Base-by-base conservation (phyloP, 2,888 invertebrate species). In the Miltochrista miniata region DNA sequence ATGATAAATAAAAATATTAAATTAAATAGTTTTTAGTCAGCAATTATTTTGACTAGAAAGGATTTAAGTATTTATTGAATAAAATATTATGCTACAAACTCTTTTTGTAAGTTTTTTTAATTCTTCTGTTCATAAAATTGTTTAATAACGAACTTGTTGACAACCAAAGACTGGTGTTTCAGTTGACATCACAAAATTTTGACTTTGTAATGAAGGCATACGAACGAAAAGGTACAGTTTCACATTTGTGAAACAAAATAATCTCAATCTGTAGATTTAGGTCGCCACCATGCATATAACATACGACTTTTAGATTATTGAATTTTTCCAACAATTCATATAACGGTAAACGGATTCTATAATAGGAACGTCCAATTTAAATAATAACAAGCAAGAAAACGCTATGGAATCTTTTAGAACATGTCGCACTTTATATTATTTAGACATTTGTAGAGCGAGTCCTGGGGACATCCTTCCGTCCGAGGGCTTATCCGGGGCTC, bases 271-370 rank as follows among this genome's bases (percentile, higher is more conserved):
- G 15, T 18, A 13, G 24, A 47, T 66, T 52, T 50, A 31, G 51
- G 54, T 66, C 48, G 56, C 42, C 42, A 51, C 49, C 49, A 61
- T 64, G 35, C 49, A 54, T 51, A 54, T 57, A 57, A 61, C 64
- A 58, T 68, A 51, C n/a, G 61, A 67, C 52, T 67, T 57, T 45
- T 35, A 47, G 57, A 48, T 48, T 50, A 48, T 53, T 45, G 43
- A 61, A n/a, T 48, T 56, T 42, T 45, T 45, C 13, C n/a, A 31
- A 41, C n/a, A 43, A 7, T 11, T 10, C 15, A 13, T 13, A 40
- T 33, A 46, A 46, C 24, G 39, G 36, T 37, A 45, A 30, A 30
- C 10, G 31, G 33, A 11, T 18, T 9, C 1, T 31, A 5, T 2
- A 31, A 31, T 8, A 31, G 8, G 11, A 8, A 31, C 31, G n/a